Evolutionary conservation across 1,140 invertebrate genomes (phyloP).

Genomic region (Pseudomyrmex dendroicus): DNA sequence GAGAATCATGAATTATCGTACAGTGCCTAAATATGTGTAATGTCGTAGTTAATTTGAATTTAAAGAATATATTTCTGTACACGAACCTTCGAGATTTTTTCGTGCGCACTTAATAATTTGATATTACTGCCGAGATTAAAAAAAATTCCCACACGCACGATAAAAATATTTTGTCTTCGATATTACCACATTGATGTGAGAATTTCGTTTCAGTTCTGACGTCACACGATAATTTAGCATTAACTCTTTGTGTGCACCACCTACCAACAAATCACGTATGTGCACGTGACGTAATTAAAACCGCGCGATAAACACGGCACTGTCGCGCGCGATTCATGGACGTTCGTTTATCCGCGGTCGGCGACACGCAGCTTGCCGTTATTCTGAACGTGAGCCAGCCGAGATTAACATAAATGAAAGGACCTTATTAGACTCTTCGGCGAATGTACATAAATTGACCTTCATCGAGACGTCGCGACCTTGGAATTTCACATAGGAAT

Average conservation of each 20-base stretch:
- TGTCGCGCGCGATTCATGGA: not conserved
- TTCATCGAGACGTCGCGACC: slow-evolving; percentile 66
- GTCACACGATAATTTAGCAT: not conserved
- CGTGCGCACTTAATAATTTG: no score
- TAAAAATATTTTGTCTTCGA: no score
- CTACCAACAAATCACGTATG: slow-evolving; percentile 1
- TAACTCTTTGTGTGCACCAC: not conserved
- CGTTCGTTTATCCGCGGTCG: slow-evolving; percentile 24
- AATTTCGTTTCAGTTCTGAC: not conserved
- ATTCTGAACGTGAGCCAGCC: slow-evolving; percentile 35
- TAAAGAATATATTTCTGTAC: not conserved
- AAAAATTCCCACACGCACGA: no score
- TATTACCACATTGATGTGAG: not conserved
- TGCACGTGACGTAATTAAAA: slow-evolving; percentile 39
- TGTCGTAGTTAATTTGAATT: not conserved
- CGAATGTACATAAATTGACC: slow-evolving; percentile 65
- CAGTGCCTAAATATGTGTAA: not conserved
- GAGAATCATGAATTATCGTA: slow-evolving; percentile 5
- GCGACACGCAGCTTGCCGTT: slow-evolving; percentile 2
- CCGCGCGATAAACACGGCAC: not conserved
- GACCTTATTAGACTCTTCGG: slow-evolving; percentile 52
- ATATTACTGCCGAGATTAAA: no score
- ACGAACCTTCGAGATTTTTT: no score
- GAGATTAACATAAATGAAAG: slow-evolving; percentile 73
- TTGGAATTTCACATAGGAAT: slow-evolving; percentile 62